A percentile compares a stretch with the other conserved stretches of the same genome.
These are phyloP conservation scores for Drosophila subsilvestris DNA, from an alignment of 2,888 invertebrate genomes.

Conservation along the genomic window DNA sequence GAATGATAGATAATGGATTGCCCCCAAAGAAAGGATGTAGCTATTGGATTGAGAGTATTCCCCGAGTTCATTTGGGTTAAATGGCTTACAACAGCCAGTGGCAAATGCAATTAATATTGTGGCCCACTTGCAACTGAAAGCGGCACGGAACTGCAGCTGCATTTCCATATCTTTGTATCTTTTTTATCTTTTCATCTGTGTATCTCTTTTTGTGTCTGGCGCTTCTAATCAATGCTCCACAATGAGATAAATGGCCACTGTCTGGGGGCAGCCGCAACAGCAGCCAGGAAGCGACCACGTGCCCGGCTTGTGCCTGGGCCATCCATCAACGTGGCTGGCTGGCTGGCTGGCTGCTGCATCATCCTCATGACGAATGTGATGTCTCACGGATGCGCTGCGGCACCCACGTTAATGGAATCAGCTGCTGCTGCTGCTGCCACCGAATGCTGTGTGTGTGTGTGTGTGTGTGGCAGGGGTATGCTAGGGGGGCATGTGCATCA, in stretches of 20 bases:
- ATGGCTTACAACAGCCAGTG: slow-evolving; percentile 12
- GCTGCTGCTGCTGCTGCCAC: slow-evolving; percentile 31
- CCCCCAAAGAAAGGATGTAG: not conserved
- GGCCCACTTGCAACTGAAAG: slow-evolving; percentile 44
- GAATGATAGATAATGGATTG: not conserved
- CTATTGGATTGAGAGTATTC: not conserved
- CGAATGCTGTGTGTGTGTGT: not conserved
- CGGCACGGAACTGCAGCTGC: slow-evolving; percentile 35
- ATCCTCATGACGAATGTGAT: slow-evolving; percentile 29
- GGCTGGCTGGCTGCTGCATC: slow-evolving; percentile 23
- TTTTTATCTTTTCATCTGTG: slow-evolving; percentile 3
- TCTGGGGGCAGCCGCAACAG: slow-evolving; percentile 11
- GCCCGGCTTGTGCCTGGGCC: slow-evolving; percentile 32
- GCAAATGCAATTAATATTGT: slow-evolving; percentile 53
- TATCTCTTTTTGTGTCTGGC: slow-evolving; percentile 17
- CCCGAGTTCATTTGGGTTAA: slow-evolving; percentile 17
- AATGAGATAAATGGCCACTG: slow-evolving; percentile 61
- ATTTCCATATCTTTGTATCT: slow-evolving; percentile 11
- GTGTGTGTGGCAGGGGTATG: not conserved
- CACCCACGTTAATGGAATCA: slow-evolving; percentile 68
- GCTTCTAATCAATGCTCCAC: slow-evolving; percentile 63
- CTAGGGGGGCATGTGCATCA: slow-evolving; percentile 15
- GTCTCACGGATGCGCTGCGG: slow-evolving; percentile 36
- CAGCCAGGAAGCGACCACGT: slow-evolving; percentile 17
- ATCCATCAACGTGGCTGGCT: slow-evolving; percentile 62